These are phyloP conservation scores for Ischnus inquisitorius DNA, from an alignment of 2,888 invertebrate species.

Conservation along the genomic window DNA sequence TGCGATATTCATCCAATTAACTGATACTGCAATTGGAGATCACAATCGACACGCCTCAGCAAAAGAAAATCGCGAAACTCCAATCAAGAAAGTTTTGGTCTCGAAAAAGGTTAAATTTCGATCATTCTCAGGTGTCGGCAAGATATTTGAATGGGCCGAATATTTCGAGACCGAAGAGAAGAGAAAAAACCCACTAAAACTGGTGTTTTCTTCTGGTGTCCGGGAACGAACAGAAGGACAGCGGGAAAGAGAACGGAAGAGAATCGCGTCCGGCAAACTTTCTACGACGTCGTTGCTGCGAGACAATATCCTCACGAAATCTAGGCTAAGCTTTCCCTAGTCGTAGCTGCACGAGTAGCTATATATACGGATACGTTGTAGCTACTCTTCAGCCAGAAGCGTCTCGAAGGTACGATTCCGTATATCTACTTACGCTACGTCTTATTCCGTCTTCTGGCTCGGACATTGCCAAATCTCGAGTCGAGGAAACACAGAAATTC, in stretches of 20 bases:
- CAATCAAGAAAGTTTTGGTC: no score
- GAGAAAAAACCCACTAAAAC: constrained; percentile 7
- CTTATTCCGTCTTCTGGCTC: neutral
- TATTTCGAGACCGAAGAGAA: neutral
- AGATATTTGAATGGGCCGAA: neutral
- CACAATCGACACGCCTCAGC: no score
- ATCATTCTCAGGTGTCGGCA: neutral
- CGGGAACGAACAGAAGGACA: neutral
- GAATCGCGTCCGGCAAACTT: constrained; percentile 39
- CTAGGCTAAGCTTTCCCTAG: constrained; percentile 38
- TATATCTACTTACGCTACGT: neutral
- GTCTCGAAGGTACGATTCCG: neutral
- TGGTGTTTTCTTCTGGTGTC: neutral
- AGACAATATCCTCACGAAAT: constrained; percentile 53
- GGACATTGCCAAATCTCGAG: neutral
- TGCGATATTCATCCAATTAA: no score
- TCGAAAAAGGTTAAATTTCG: no score
- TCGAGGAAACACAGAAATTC: neutral
- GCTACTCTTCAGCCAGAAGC: neutral
- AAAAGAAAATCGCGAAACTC: no score
- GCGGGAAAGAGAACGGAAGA: neutral
- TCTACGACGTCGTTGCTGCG: constrained; percentile 43
- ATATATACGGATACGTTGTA: neutral
- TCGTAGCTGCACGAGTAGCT: neutral
- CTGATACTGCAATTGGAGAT: no score